Base-by-base conservation (phyloP, 1,140 invertebrate species). In the Drosophila albomicans region DNA sequence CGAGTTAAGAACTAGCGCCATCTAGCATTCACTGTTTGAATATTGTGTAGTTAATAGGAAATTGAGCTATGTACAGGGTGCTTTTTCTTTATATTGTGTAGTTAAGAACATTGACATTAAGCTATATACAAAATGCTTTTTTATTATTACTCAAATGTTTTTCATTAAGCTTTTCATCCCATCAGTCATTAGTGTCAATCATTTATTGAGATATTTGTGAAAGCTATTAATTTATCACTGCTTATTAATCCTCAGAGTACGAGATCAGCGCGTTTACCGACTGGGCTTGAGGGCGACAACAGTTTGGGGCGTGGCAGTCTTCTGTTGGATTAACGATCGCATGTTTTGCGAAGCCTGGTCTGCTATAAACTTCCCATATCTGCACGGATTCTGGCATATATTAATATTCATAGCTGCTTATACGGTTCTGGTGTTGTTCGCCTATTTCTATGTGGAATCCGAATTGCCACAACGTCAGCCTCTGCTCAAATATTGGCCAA, bases 301-400 rank as follows among this genome's bases (percentile, higher is more conserved):
- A 1, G 94, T 96, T 3, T 96, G 95, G 94, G 79, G 95, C 6
- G 82, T 96, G 8, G 96, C 96, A 3, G 94, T 96, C 7, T 92
- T 95, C 67, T 96, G 95, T 82, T 97, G 96, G 96, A 92, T 97
- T 10, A 95, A 96, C 73, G 96, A 97, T 93, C 93, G 95, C 20
- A 92, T 96, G 73, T 96, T 96, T 91, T 97, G 96, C 89, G 95
- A 96, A 79, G 94, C 95, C 16, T 97, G 96, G 96, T 94, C 95
- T 0, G 94, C 94, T 6, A 93, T 96, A 15, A 95, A 96, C 90
- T 96, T 97, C 80, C 96, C 96, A 0, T 97, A 97, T 92, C 93
- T 97, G 75, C 96, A 97, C 91, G 96, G 95, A 11, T 93, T 96
- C 5, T 97, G 96, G 96, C 96, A 97, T 92, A 93, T 97, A 15